These are phyloP conservation scores for Byasa hedistus DNA, from an alignment of 2,888 invertebrate species.

Conservation along the genomic window DNA sequence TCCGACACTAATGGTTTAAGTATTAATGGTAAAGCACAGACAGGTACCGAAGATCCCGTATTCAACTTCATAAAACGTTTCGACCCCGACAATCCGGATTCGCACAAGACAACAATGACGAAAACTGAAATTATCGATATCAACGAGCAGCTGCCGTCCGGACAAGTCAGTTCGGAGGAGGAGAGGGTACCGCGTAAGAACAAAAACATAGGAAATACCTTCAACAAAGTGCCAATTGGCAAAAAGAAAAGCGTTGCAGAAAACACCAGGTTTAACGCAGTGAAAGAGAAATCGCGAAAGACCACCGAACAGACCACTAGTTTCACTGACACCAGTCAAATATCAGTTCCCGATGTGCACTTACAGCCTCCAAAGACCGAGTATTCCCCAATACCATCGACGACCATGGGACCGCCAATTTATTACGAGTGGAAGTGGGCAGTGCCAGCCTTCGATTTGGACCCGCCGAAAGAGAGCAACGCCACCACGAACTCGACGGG, in stretches of 20 bases:
- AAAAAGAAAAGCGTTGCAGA: slow-evolving; percentile 52
- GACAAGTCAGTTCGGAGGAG: slow-evolving; percentile 65
- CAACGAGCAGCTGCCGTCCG: slow-evolving; percentile 63
- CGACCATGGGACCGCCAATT: slow-evolving; percentile 82
- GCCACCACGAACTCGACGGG: slow-evolving; percentile 49
- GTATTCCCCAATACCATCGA: slow-evolving; percentile 57
- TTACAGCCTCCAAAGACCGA: slow-evolving; percentile 79
- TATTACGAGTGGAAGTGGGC: slow-evolving; percentile 85
- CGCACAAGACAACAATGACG: slow-evolving; percentile 63
- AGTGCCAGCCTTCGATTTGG: slow-evolving; percentile 79
- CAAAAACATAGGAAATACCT: slow-evolving; percentile 53
- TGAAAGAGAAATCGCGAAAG: slow-evolving; percentile 53
- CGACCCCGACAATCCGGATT: slow-evolving; percentile 66
- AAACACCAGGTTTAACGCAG: slow-evolving; percentile 52
- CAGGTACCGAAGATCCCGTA: slow-evolving; percentile 51
- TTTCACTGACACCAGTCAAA: slow-evolving; percentile 30
- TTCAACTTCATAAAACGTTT: slow-evolving; percentile 72
- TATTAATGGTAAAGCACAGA: slow-evolving; percentile 45
- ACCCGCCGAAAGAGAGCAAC: slow-evolving; percentile 75
- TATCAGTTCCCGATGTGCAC: slow-evolving; percentile 54
- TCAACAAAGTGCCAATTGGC: slow-evolving; percentile 52
- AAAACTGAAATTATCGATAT: slow-evolving; percentile 63
- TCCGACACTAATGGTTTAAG: slow-evolving; percentile 46
- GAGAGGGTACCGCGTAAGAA: slow-evolving; percentile 58
- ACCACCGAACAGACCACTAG: slow-evolving; percentile 33